Conservation (phyloP, 1,140 invertebrate species). For the Bombus impatiens region DNA sequence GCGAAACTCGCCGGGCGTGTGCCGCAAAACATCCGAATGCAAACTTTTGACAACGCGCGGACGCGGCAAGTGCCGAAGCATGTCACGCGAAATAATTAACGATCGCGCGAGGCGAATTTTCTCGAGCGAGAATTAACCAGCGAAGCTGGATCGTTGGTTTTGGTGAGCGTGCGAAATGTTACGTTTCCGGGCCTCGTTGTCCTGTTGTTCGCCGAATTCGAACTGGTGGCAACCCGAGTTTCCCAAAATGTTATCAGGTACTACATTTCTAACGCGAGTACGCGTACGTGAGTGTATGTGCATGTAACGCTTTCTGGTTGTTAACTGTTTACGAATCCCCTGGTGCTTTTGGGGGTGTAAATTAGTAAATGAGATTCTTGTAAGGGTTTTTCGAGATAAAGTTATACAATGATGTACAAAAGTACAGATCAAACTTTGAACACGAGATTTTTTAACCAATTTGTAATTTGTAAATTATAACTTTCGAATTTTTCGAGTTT, state of each 20-base stretch:
- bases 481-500: too few relatives aligned
- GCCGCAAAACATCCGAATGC: conserved; percentile 74
- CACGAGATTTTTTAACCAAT: too few relatives aligned
- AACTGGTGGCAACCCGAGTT: conserved; percentile 4
- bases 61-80: conserved; percentile 76
- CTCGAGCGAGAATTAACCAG: conserved; percentile 70
- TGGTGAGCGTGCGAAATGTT: not conserved
- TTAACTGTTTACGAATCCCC: not conserved
- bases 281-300: not conserved
- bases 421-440: too few relatives aligned
- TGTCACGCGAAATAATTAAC: conserved; percentile 81
- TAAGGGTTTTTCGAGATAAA: too few relatives aligned
- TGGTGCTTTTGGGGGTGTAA: too few relatives aligned
- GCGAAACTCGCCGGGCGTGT: conserved; percentile 66
- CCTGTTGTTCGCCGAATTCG: conserved; percentile 46
- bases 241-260: conserved; percentile 17
- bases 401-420: too few relatives aligned
- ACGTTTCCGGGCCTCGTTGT: conserved; percentile 21
- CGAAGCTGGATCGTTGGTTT: not conserved
- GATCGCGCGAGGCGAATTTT: conserved; percentile 78
- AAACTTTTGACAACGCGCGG: conserved; percentile 79
- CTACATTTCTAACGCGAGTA: not conserved
- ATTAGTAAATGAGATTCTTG: too few relatives aligned
- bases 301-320: not conserved
- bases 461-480: too few relatives aligned